Percentiles rank a stretch among this genome's conserved stretches.
phyloP scores from a whole-genome alignment of 2,888 invertebrate species.

The Tanytarsus gracilentus region DNA sequence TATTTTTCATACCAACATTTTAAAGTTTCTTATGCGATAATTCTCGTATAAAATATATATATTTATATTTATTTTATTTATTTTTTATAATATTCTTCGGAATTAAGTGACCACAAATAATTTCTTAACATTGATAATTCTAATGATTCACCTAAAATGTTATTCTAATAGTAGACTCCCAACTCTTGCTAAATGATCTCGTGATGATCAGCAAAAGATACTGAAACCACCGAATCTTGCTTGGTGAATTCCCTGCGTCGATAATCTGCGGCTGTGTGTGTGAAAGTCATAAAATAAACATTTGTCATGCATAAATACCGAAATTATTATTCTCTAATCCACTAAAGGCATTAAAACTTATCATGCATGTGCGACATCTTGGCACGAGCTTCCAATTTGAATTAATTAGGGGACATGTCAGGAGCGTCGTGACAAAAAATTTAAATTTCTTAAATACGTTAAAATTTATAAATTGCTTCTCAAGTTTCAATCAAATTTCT shows the following conservation, averaged over 20 bases:
- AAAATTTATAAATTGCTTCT: neutral
- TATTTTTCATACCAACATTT: neutral
- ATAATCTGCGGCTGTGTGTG: neutral
- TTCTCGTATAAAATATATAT: conserved; percentile 7
- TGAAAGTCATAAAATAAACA: neutral
- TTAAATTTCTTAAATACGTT: too few relatives aligned
- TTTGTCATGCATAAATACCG: too few relatives aligned
- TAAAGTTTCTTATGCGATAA: neutral
- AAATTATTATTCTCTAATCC: too few relatives aligned
- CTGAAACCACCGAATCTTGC: conserved; percentile 43
- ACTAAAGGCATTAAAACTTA: too few relatives aligned
- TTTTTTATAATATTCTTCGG: conserved; percentile 1
- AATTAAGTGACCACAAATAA: conserved; percentile 3
- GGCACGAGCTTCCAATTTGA: too few relatives aligned
- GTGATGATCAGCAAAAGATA: conserved; percentile 43
- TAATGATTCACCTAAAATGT: conserved; percentile 10
- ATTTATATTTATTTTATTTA: neutral
- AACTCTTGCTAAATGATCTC: conserved; percentile 26
- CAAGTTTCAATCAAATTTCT: neutral
- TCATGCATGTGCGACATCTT: too few relatives aligned
- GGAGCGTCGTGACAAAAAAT: too few relatives aligned
- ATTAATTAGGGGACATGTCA: too few relatives aligned
- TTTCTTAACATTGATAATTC: conserved; percentile 8
- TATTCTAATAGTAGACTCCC: conserved; percentile 6
- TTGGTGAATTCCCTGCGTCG: conserved; percentile 43